These are phyloP conservation scores for Elmis aenea DNA, from an alignment of 2,888 invertebrate species.

Conservation along the genomic window DNA sequence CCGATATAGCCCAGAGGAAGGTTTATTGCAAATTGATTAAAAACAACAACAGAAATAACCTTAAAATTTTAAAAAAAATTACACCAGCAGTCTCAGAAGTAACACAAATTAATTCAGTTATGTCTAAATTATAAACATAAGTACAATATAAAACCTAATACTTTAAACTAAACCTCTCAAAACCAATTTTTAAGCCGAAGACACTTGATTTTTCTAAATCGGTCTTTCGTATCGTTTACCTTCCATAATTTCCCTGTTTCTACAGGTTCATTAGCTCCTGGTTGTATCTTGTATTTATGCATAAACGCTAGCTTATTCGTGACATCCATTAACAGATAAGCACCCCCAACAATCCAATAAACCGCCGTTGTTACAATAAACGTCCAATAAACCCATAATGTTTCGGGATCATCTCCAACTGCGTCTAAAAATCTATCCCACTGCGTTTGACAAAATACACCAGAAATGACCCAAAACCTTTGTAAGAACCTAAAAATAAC, in stretches of 20 bases:
- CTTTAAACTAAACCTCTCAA: no score
- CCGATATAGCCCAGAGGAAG: slow-evolving; percentile 58
- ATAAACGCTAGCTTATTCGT: slow-evolving; percentile 68
- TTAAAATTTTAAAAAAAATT: no score
- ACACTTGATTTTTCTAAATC: no score
- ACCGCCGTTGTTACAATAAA: slow-evolving; percentile 57
- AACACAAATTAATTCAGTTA: no score
- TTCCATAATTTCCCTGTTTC: slow-evolving; percentile 54
- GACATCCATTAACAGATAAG: slow-evolving; percentile 69
- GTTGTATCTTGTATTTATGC: slow-evolving; percentile 75
- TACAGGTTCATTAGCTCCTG: slow-evolving; percentile 75
- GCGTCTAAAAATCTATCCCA: slow-evolving; percentile 69
- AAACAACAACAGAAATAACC: slow-evolving; percentile 64
- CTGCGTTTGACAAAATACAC: slow-evolving; percentile 78
- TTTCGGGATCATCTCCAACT: slow-evolving; percentile 61
- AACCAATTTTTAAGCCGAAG: no score
- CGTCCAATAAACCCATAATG: slow-evolving; percentile 62
- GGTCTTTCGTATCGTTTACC: no score
- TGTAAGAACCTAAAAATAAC: slow-evolving; percentile 72
- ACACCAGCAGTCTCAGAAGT: no score
- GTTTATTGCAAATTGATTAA: slow-evolving; percentile 70
- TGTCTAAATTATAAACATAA: no score
- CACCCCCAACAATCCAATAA: slow-evolving; percentile 70
- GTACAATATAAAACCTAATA: no score
- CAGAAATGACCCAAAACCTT: slow-evolving; percentile 78